phyloP scores from a whole-genome alignment of 2,888 invertebrate genomes.

The Scaptomyza tumidula region DNA sequence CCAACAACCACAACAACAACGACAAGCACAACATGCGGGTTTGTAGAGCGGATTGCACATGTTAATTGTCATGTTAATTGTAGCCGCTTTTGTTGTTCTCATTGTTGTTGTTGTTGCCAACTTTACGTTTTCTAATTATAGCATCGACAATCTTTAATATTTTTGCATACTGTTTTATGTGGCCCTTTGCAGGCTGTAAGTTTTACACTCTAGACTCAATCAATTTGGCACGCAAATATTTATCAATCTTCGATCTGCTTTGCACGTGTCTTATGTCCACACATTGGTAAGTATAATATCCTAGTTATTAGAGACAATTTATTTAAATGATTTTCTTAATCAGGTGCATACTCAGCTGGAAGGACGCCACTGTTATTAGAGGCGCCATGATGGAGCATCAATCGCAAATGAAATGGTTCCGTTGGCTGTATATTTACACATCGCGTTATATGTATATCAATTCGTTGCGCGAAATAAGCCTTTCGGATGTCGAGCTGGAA shows the following conservation, averaged over 20 bases:
- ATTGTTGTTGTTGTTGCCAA: conserved; percentile 31
- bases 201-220: conserved; percentile 94
- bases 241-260: conserved; percentile 92
- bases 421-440: conserved; percentile 93
- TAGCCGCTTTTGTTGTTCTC: conserved; percentile 35
- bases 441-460: conserved; percentile 97
- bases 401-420: conserved; percentile 98
- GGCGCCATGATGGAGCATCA: conserved; percentile 93
- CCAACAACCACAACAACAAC: conserved; percentile 28
- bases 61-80: conserved; percentile 73
- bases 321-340: conserved; percentile 1
- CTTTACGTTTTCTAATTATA: conserved; percentile 46
- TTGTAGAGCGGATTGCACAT: conserved; percentile 59
- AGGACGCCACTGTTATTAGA: conserved; percentile 87
- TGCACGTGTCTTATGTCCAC: conserved; percentile 91
- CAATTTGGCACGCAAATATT: conserved; percentile 94
- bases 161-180: conserved; percentile 57
- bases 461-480: conserved; percentile 90
- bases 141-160: conserved; percentile 42
- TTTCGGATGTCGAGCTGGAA: conserved; percentile 91
- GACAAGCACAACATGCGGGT: conserved; percentile 28
- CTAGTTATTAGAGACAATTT: neutral
- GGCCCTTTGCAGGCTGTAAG: conserved; percentile 88
- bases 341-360: conserved; percentile 89
- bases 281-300: conserved; percentile 87